Evolutionary conservation across 35 echinoderm and acorn worm genomes (phyloP).

Genomic region (Lytechinus variegatus): DNA sequence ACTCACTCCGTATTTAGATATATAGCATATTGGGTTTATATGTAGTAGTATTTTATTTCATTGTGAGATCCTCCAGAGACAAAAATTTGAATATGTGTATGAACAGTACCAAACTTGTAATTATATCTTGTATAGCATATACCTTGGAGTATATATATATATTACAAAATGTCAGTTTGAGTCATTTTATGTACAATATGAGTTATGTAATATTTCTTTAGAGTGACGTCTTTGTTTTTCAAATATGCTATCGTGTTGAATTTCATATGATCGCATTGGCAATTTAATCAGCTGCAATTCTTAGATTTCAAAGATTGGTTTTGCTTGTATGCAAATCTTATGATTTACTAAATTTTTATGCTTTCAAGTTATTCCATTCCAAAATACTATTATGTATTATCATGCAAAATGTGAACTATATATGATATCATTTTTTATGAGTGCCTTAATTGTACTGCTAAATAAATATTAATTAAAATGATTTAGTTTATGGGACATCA

Average conservation of each 20-base stretch:
- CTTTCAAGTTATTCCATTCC: not conserved
- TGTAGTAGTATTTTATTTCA: not conserved
- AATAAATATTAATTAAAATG: too few relatives aligned
- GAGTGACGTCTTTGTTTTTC: not conserved
- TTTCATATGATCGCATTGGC: not conserved
- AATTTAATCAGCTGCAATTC: not conserved
- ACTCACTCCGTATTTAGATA: not conserved
- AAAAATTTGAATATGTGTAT: not conserved
- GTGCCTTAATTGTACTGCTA: not conserved
- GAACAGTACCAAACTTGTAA: not conserved
- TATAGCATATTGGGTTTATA: not conserved
- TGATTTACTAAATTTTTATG: not conserved
- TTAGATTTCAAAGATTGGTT: not conserved
- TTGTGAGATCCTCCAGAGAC: not conserved
- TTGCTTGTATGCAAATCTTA: not conserved
- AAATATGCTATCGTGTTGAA: not conserved
- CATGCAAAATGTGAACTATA: too few relatives aligned
- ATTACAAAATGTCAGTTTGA: not conserved
- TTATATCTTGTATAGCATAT: not conserved
- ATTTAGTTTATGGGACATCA: too few relatives aligned
- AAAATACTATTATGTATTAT: too few relatives aligned
- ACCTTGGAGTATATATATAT: not conserved
- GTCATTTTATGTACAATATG: not conserved
- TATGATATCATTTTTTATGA: not conserved
- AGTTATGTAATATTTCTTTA: not conserved